Conservation (phyloP, 1,140 invertebrate species). For the Drosophila oshimai region DNA sequence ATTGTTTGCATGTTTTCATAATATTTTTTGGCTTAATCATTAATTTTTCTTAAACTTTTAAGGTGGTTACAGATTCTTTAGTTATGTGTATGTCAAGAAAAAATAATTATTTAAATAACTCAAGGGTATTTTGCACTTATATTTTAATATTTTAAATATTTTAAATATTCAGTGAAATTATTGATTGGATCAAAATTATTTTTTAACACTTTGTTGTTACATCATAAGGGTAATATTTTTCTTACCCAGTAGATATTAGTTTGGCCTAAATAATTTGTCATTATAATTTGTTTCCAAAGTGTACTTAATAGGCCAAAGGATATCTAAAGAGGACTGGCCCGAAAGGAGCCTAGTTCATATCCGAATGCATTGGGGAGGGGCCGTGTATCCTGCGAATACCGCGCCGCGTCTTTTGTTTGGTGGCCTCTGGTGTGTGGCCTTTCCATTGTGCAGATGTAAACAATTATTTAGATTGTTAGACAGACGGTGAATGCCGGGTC, state of each 20-base stretch:
- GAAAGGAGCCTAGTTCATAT: slow-evolving; percentile 1
- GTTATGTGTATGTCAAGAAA: too few relatives aligned
- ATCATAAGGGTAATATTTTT: too few relatives aligned
- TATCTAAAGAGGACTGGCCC: background rate
- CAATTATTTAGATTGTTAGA: slow-evolving; percentile 48
- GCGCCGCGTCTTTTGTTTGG: slow-evolving; percentile 42
- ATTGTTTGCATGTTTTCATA: background rate
- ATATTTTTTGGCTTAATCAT: background rate
- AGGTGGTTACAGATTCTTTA: too few relatives aligned
- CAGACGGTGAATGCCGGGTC: background rate
- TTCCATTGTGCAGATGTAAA: slow-evolving; percentile 42
- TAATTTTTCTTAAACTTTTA: too few relatives aligned
- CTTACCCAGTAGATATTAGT: background rate
- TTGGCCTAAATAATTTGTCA: too few relatives aligned
- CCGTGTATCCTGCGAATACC: background rate
- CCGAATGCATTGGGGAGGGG: background rate
- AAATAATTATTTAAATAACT: too few relatives aligned
- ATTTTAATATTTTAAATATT: background rate
- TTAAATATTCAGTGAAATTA: too few relatives aligned
- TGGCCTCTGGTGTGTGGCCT: slow-evolving; percentile 11
- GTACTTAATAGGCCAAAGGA: slow-evolving; percentile 1
- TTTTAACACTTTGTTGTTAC: background rate
- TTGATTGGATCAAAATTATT: too few relatives aligned
- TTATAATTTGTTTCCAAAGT: background rate
- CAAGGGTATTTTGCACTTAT: too few relatives aligned